These are phyloP conservation scores for Microplitis manilae DNA, from an alignment of 2,888 invertebrate genomes.

Conservation along the genomic window DNA sequence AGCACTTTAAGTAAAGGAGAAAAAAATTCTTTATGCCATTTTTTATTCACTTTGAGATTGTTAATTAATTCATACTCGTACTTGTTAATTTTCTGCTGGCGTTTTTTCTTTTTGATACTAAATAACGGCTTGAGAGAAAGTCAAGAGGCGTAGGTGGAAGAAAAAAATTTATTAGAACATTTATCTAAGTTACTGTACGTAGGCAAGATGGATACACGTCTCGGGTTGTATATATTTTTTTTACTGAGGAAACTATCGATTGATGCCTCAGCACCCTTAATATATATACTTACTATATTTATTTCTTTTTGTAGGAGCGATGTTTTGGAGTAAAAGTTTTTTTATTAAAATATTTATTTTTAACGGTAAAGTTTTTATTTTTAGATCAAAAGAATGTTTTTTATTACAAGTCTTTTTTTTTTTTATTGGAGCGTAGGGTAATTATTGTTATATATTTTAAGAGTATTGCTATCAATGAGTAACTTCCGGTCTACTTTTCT, in stretches of 20 bases:
- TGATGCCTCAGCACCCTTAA: conserved; percentile 57
- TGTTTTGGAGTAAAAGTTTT: too few species aligned
- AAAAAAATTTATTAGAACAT: conserved; percentile 28
- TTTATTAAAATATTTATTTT: too few species aligned
- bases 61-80: conserved; percentile 34
- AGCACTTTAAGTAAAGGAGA: not conserved
- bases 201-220: conserved; percentile 39
- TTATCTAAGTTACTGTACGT: conserved; percentile 33
- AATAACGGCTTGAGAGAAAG: conserved; percentile 4
- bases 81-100: conserved; percentile 13
- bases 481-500: too few species aligned
- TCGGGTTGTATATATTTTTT: conserved; percentile 54
- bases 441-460: too few species aligned
- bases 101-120: conserved; percentile 15
- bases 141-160: not conserved
- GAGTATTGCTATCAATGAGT: too few species aligned
- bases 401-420: too few species aligned
- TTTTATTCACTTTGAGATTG: conserved; percentile 24
- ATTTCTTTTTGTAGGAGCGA: too few species aligned
- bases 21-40: conserved; percentile 6
- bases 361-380: too few species aligned
- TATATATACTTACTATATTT: not conserved
- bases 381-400: too few species aligned
- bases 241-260: conserved; percentile 63
- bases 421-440: too few species aligned